Base-by-base conservation (phyloP, 37 sponge, comb jelly and placozoan species). In the Ianthella basta region DNA sequence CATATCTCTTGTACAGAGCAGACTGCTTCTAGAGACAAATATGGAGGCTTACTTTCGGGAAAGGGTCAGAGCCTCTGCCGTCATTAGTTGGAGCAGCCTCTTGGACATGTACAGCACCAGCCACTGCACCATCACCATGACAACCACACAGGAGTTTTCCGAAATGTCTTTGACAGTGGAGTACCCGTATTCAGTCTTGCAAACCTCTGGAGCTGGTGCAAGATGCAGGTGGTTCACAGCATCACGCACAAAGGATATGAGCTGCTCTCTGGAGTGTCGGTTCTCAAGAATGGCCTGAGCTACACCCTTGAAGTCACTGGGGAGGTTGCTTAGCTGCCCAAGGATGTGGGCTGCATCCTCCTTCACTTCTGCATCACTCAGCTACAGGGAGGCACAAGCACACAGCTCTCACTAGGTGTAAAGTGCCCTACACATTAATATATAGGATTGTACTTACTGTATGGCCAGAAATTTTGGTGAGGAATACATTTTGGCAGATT, bases 11-110 rank as follows among this genome's bases (percentile, higher is more conserved):
- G n/a, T n/a, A n/a, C n/a, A n/a, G n/a, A n/a, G n/a, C n/a, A n/a
- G n/a, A n/a, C n/a, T n/a, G n/a, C n/a, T n/a, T n/a, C 50, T 44
- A 3, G 8, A 10, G n/a, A 10, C 6, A 44, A 10, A 44, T 44
- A 8, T 44, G 50, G 27, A 24, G 2, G 64, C 69, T 23, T 36
- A 64, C 69, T 39, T 67, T 39, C 72, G 37, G 38, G 60, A 19
- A 0, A 80, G 29, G 0, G 72, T 82, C 12, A 91, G 85, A 29
- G 85, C 91, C 32, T 91, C 91, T 6, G 91, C 88, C 20, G 84
- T 78, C 74, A 82, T 68, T 6, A 91, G 79, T 37, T 91, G 85
- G 33, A 91, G 79, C 38, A 91, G 85, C 19, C 81, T 40, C 61
- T 72, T 73, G 53, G 64, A 78, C 75, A 88, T 74, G 38, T 84